phyloP scores from a whole-genome alignment of 2,888 invertebrate genomes.

The Sinohyriopsis cumingii region DNA sequence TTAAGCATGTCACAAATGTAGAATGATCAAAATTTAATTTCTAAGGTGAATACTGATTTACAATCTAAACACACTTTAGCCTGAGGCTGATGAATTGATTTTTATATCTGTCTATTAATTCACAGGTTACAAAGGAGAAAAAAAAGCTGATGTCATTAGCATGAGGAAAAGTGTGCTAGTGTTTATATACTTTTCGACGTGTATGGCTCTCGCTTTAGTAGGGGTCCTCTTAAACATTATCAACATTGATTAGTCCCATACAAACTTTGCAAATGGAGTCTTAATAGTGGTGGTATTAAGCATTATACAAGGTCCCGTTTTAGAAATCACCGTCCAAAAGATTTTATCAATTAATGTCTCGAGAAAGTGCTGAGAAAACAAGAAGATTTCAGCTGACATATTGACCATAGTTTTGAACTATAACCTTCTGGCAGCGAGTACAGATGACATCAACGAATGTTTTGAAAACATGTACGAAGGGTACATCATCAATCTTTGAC shows the following conservation, averaged over 20 bases:
- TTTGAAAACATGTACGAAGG: slow-evolving; percentile 48
- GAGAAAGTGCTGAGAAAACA: slow-evolving; percentile 4
- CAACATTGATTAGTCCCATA: slow-evolving; percentile 58
- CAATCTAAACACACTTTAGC: too few relatives aligned
- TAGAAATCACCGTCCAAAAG: slow-evolving; percentile 30
- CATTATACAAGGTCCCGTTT: slow-evolving; percentile 13
- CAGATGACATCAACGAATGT: slow-evolving; percentile 50
- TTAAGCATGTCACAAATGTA: too few relatives aligned
- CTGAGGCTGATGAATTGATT: too few relatives aligned
- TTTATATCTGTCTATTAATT: too few relatives aligned
- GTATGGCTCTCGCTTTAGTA: slow-evolving; percentile 49
- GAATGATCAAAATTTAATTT: too few relatives aligned
- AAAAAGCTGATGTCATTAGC: slow-evolving; percentile 1
- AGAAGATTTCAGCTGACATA: slow-evolving; percentile 1
- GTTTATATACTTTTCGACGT: slow-evolving; percentile 53
- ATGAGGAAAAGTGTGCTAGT: slow-evolving; percentile 51
- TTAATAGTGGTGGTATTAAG: slow-evolving; percentile 7
- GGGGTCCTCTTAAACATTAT: slow-evolving; percentile 53
- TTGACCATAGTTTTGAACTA: slow-evolving; percentile 39
- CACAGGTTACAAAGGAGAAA: not conserved
- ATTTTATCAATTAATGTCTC: slow-evolving; percentile 22
- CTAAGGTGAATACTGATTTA: too few relatives aligned
- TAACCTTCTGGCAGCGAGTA: slow-evolving; percentile 35
- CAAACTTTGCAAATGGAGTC: slow-evolving; percentile 42
- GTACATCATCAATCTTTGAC: slow-evolving; percentile 49